Percentiles rank a stretch among this genome's conserved stretches.
phyloP scores from a whole-genome alignment of 2,888 invertebrate species.

The Oxyscelio sp. region DNA sequence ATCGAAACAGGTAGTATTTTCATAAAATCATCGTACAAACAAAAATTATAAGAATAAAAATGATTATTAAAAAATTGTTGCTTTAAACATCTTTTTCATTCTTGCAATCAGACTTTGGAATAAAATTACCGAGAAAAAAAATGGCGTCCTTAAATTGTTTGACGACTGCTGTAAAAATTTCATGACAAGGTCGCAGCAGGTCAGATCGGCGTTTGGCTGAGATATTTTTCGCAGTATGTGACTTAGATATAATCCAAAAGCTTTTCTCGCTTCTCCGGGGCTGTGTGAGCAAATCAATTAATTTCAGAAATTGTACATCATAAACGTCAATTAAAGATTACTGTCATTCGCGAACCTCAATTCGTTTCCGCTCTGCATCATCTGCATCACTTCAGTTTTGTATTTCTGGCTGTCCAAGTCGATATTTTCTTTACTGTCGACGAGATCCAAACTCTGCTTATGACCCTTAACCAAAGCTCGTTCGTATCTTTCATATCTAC shows the following conservation, averaged over 20 bases:
- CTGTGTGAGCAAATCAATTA: slow-evolving; percentile 71
- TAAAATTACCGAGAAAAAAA: slow-evolving; percentile 90
- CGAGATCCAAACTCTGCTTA: too few species aligned
- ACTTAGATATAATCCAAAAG: slow-evolving; percentile 93
- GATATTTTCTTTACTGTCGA: too few species aligned
- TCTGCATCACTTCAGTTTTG: slow-evolving; percentile 90
- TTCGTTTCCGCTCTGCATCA: slow-evolving; percentile 91
- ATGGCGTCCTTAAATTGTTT: slow-evolving; percentile 92
- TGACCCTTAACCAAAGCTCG: too few species aligned
- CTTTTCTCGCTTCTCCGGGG: slow-evolving; percentile 92
- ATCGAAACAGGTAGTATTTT: slow-evolving; percentile 23
- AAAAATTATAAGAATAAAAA: too few species aligned
- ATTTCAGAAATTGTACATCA: neutral
- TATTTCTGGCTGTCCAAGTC: slow-evolving; percentile 89
- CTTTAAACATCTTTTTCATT: too few species aligned
- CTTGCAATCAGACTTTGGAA: too few species aligned
- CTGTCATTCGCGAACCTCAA: slow-evolving; percentile 90
- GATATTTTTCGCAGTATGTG: slow-evolving; percentile 92
- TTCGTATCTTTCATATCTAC: too few species aligned
- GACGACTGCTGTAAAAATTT: slow-evolving; percentile 94
- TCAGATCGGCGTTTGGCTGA: slow-evolving; percentile 88
- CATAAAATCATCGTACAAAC: too few species aligned
- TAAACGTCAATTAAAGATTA: neutral
- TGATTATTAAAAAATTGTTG: too few species aligned
- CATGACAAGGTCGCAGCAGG: slow-evolving; percentile 91